Conservation (phyloP, 64 coral and sea anemone species). For the Astreopora myriophthalma region DNA sequence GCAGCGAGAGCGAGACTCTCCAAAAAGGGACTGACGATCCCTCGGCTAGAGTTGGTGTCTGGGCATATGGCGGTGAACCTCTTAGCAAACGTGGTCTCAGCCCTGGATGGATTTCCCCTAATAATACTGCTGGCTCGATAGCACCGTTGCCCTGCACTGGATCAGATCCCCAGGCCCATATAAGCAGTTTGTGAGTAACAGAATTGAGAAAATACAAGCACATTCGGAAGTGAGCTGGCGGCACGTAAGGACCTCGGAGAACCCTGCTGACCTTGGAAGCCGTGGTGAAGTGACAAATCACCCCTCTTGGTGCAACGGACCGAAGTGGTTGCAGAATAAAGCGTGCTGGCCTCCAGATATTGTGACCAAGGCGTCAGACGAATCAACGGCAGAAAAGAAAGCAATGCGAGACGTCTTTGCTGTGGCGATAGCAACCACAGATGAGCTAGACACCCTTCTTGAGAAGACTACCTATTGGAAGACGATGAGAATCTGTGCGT, state of each 20-base stretch:
- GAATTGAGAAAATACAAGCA: background rate
- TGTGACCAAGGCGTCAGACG: background rate
- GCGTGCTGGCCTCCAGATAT: background rate
- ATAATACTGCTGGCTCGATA: conserved; percentile 8
- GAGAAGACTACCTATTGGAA: background rate
- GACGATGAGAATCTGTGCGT: background rate
- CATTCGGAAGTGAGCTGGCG: conserved; percentile 6
- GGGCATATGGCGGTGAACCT: conserved; percentile 23
- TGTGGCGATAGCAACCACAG: background rate
- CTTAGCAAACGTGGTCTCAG: background rate
- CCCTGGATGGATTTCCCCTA: background rate
- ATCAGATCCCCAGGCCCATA: background rate
- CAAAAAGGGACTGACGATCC: background rate
- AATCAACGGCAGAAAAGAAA: background rate
- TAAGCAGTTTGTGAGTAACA: conserved; percentile 9
- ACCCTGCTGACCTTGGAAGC: background rate
- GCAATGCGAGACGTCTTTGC: background rate
- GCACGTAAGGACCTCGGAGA: background rate
- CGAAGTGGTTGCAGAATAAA: background rate
- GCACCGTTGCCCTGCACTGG: conserved; percentile 13
- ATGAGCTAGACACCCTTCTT: background rate
- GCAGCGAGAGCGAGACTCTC: background rate
- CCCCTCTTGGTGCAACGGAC: background rate
- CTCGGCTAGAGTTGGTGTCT: conserved; percentile 9
- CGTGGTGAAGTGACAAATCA: background rate